phyloP scores from a whole-genome alignment of 2,113 vertebrate species.

The Spea bombifrons region DNA sequence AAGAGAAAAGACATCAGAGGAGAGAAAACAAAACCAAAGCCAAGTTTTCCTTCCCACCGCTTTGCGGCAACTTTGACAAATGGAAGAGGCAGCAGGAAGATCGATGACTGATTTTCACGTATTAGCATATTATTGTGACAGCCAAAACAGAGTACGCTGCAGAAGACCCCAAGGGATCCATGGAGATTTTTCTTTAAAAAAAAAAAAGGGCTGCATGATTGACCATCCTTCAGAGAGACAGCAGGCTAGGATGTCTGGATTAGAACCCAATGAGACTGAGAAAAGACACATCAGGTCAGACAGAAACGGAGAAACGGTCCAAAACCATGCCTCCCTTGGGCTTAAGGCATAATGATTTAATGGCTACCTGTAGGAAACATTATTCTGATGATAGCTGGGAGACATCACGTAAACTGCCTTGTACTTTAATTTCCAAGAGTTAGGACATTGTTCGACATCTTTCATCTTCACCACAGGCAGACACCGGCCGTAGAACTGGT shows the following conservation, averaged over 20 bases:
- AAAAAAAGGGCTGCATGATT: conserved; percentile 61
- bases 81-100: conserved; percentile 62
- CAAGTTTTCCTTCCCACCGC: conserved; percentile 59
- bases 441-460: conserved; percentile 29
- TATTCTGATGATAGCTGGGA: conserved; percentile 67
- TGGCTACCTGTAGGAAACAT: conserved; percentile 75
- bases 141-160: conserved; percentile 64
- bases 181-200: conserved; percentile 58
- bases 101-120: conserved; percentile 64
- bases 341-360: conserved; percentile 72
- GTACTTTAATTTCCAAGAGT: conserved; percentile 15
- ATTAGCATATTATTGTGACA: conserved; percentile 77
- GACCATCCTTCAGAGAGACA: conserved; percentile 54
- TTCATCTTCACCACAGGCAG: not conserved
- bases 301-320: conserved; percentile 66
- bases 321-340: conserved; percentile 51
- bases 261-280: conserved; percentile 57
- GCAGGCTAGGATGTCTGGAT: conserved; percentile 48
- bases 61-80: conserved; percentile 72
- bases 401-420: conserved; percentile 49
- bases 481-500: not conserved
- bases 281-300: conserved; percentile 62
- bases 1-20: conserved; percentile 35
- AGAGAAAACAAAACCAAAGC: conserved; percentile 54
- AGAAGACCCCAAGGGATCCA: conserved; percentile 60